These are phyloP conservation scores for Drosophila virilis DNA, from an alignment of 1,140 invertebrate species.

Conservation along the genomic window DNA sequence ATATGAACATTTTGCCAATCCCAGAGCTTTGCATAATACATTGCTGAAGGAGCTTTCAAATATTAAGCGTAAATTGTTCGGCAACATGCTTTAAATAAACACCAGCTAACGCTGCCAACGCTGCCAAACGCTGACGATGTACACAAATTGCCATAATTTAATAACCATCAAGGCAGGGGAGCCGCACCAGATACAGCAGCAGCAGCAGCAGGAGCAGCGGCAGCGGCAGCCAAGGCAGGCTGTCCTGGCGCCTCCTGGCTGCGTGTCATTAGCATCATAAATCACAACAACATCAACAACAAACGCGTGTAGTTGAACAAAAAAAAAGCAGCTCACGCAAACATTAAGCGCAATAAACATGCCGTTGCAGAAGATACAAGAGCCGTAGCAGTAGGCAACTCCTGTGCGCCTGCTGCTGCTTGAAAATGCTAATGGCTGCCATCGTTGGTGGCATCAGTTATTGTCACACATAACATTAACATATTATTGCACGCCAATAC, in stretches of 20 bases:
- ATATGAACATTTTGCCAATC: conserved; percentile 69
- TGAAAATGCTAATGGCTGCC: conserved; percentile 70
- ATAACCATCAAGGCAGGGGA: conserved; percentile 76
- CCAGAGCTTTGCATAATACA: conserved; percentile 46
- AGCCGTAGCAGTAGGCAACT: conserved; percentile 5
- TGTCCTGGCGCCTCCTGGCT: conserved; percentile 35
- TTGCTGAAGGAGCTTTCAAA: conserved; percentile 29
- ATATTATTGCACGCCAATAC: conserved; percentile 69
- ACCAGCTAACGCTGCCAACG: conserved; percentile 31
- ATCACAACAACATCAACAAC: conserved; percentile 70
- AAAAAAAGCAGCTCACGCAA: conserved; percentile 38
- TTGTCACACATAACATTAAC: conserved; percentile 80
- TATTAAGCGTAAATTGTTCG: conserved; percentile 76
- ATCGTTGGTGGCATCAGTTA: conserved; percentile 58
- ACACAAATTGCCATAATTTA: conserved; percentile 83
- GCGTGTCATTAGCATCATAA: conserved; percentile 82
- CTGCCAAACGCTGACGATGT: conserved; percentile 51
- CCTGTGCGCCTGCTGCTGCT: conserved; percentile 18
- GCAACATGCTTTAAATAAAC: conserved; percentile 81
- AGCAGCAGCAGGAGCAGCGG: conserved; percentile 25
- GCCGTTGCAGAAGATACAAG: conserved; percentile 45
- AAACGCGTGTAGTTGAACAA: conserved; percentile 49
- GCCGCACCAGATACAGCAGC: conserved; percentile 26
- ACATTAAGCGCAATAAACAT: conserved; percentile 82
- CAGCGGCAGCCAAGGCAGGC: conserved; percentile 24